Base-by-base conservation (phyloP, 1,140 invertebrate species). In the Archivesica marissinica region DNA sequence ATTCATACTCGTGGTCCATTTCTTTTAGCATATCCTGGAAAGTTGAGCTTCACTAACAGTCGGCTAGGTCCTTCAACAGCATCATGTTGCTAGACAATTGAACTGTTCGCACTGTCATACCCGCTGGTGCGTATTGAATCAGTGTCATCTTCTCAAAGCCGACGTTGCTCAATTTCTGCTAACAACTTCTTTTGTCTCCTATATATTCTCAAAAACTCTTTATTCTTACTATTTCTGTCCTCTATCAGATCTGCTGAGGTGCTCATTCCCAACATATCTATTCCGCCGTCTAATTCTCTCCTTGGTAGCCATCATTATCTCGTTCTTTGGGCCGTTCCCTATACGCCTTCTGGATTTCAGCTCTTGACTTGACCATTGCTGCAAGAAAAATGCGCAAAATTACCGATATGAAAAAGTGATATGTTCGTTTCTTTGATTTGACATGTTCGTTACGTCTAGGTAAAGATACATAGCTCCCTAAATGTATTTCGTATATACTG, bases 261-360 rank as follows among this genome's bases (percentile, higher is more conserved):
- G 3, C 3, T 7, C 25, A 38, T 13, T 61, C 44, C 33, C 38
- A 2, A 83, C 80, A 47, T 83, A 83, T 9, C 47, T 56, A 52
- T 23, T 33, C 33, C 38, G 38, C n/a, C 70, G 17, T 33, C 80
- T 74, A 11, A 41, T 41, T 61, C 70, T 23, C 75, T 83, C 80
- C 50, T 75, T 83, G 50, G 66, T 81, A 81, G 9, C 30, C 15
- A 2, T 68, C 66, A n/a, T 52, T 54, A 28, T 75, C 44, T 44
- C 50, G 59, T 44, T 56, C 68, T 28, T 83, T 83, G 23, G 54
- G 23, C 50, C 80, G 59, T 38, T 74, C 30, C 47, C 80, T 56
- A 50, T 83, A 83, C 0, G 50, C 70, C 30, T 66, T 83, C 52
- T 74, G 80, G 35, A 81, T 81, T 59, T 83, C 68, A 2, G 80